Evolutionary conservation across 2,113 vertebrate species (phyloP).

Genomic region (Otus sunia): DNA sequence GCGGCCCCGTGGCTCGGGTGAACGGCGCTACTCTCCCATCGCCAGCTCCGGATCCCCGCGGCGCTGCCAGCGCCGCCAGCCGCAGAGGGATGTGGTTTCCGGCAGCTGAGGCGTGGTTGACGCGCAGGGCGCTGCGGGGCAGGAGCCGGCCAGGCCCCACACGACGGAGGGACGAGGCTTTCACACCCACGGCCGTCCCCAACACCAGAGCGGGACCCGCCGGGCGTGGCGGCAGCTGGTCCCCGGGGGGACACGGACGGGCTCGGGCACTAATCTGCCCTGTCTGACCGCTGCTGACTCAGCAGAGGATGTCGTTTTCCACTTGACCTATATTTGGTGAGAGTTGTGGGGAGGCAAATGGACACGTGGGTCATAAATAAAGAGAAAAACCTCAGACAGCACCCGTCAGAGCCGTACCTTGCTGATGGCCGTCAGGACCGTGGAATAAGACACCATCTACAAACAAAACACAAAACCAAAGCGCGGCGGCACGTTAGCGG

Average conservation of each 20-base stretch:
- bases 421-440: conserved; percentile 91
- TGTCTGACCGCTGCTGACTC: conserved; percentile 40
- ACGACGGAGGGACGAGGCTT: neutral
- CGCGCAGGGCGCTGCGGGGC: neutral
- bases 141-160: neutral
- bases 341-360: neutral
- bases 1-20: rapidly evolving
- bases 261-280: neutral
- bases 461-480: neutral
- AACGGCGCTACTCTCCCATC: rapidly evolving
- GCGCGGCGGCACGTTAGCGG: neutral
- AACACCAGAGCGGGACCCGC: neutral
- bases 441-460: conserved; percentile 98
- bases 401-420: conserved; percentile 79
- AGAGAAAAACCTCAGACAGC: neutral
- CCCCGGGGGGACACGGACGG: neutral
- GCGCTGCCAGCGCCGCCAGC: neutral
- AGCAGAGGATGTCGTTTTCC: conserved; percentile 32
- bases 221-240: neutral
- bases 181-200: neutral
- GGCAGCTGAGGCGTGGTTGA: neutral
- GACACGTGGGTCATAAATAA: neutral
- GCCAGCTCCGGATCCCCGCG: neutral
- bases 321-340: conserved; percentile 54
- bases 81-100: neutral